Conservation (phyloP, 2,113 vertebrate genomes). For the Cyphotilapia sp. region DNA sequence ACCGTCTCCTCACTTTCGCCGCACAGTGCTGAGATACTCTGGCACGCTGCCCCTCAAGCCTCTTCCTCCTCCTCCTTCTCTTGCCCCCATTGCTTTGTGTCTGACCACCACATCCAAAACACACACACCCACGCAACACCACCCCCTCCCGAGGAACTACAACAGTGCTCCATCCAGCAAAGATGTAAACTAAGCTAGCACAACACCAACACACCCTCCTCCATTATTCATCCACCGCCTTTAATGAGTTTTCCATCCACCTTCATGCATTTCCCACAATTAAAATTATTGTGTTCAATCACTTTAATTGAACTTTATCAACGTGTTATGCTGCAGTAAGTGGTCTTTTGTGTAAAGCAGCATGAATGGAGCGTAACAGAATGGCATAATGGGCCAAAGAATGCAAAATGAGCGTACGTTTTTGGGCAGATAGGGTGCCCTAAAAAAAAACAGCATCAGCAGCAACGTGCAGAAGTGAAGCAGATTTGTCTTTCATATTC, state of each 20-base stretch:
- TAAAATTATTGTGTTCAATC: conserved; percentile 44
- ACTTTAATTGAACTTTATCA: conserved; percentile 24
- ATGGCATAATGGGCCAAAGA: not conserved
- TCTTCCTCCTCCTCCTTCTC: not conserved
- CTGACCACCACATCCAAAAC: not conserved
- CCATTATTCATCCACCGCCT: conserved; percentile 67
- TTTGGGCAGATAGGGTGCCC: not conserved
- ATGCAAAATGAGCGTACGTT: not conserved
- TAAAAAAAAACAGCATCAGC: not conserved
- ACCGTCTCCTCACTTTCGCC: conserved; percentile 69
- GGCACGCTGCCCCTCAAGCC: conserved; percentile 32
- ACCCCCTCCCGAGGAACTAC: not conserved
- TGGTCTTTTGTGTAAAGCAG: not conserved
- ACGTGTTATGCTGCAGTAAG: not conserved
- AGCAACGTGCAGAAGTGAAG: not conserved
- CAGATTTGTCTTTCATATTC: not conserved
- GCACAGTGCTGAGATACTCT: conserved; percentile 16
- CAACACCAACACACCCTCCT: conserved; percentile 56
- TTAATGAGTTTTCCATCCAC: conserved; percentile 77
- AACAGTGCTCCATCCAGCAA: conserved; percentile 15
- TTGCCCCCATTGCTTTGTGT: conserved; percentile 9
- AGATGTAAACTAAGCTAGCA: conserved; percentile 70
- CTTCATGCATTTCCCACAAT: conserved; percentile 50
- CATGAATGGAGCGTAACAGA: not conserved
- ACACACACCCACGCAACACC: not conserved